phyloP scores from a whole-genome alignment of 2,113 vertebrate species.

The Rhinichthys klamathensis region DNA sequence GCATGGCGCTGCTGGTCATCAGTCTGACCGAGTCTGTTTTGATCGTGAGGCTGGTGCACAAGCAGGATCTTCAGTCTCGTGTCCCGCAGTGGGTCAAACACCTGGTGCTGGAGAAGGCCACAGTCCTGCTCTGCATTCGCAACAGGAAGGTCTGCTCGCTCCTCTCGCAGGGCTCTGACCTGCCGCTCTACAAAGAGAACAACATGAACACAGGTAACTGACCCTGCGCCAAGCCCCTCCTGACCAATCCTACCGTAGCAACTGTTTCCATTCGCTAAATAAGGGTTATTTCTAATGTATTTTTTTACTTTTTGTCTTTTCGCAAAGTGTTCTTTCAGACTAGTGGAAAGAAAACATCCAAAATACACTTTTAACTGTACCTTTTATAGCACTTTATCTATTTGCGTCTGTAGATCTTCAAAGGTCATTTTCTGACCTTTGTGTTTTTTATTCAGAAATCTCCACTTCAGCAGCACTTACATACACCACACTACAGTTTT shows the following conservation, averaged over 20 bases:
- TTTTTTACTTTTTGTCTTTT: no score
- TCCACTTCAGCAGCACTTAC: no score
- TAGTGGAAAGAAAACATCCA: no score
- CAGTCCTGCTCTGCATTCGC: slow-evolving; percentile 83
- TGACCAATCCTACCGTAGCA: background rate
- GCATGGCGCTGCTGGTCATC: slow-evolving; percentile 96
- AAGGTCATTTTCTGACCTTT: no score
- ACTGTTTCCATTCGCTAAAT: background rate
- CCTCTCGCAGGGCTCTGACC: slow-evolving; percentile 64
- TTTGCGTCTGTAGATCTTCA: no score
- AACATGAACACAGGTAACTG: slow-evolving; percentile 69
- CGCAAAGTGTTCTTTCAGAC: no score
- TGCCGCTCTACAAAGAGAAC: slow-evolving; percentile 73
- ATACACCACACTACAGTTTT: no score
- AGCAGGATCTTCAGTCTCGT: slow-evolving; percentile 90
- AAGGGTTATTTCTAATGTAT: no score
- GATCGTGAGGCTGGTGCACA: slow-evolving; percentile 92
- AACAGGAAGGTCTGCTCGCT: slow-evolving; percentile 74
- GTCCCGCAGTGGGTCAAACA: slow-evolving; percentile 87
- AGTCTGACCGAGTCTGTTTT: slow-evolving; percentile 93
- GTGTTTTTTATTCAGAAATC: no score
- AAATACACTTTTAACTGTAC: no score
- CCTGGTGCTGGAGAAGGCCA: slow-evolving; percentile 82
- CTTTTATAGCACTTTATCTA: no score
- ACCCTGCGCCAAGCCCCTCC: background rate